Evolutionary conservation across 2,113 vertebrate genomes (phyloP), one percentile per base, ranked within the genome.

Genomic region (Brachirus orientalis): DNA sequence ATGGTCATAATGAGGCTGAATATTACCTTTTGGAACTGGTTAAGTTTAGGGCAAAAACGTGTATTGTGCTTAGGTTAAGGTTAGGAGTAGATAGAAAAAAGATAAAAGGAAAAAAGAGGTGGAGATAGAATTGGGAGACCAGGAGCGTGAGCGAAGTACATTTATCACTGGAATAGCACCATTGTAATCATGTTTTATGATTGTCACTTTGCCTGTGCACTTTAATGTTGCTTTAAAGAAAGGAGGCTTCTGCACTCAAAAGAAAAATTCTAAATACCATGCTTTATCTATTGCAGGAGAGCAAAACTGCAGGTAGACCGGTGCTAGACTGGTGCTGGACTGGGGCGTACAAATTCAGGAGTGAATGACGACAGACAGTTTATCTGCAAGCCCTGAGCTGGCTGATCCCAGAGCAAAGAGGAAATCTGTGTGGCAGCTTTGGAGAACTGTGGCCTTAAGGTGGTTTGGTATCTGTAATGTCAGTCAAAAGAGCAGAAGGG

Each of bases 401-500:
- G 79, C 79, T 86, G 72, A 54, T 65, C 73, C 48, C 52, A 51
- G 63, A 75, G 10, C 67, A 61, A 63, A 81, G 66, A 77, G 63
- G 19, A 54, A 35, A 56, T 8, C n/a, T 67, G 83, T 85, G 64
- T 85, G 43, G 20, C 54, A 43, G 43, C 17, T 43, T 35, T 3
- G 14, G 17, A 53, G 28, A 62, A n/a, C 41, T 28, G 46, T 46
- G 36, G 19, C 60, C 33, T 62, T 50, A 48, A 52, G 74, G 65
- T 44, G 16, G 66, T 79, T 71, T 1, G 0, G 47, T 65, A 63
- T 66, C 75, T 72, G 84, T 88, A 72, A 99, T 99, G 98, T 96
- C 97, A 0, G 64, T 98, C 65, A 93, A 88, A 77, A 92, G 90
- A 72, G 85, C 94, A 0, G 96, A 98, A 22, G 95, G 96, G 48